A percentile compares a stretch with the other conserved stretches of the same genome.
phyloP scores from a whole-genome alignment of 2,113 vertebrate genomes.

The Oryzias curvinotus region DNA sequence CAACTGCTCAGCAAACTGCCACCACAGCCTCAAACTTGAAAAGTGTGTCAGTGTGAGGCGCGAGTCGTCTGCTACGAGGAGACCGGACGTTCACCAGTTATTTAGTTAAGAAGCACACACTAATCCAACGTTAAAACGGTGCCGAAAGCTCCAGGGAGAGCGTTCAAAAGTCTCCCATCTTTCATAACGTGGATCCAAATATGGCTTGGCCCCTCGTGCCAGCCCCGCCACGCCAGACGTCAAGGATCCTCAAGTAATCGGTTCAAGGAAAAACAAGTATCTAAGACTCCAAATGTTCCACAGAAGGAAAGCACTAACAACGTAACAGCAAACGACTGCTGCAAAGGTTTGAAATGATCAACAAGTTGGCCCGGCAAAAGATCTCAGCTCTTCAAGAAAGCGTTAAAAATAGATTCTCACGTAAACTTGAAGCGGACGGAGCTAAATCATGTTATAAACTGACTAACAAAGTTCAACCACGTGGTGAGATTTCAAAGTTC shows the following conservation, averaged over 20 bases:
- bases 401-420: not conserved
- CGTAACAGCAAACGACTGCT: constrained; percentile 6
- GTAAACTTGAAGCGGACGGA: constrained; percentile 15
- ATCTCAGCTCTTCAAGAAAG: not conserved
- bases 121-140: constrained; percentile 32
- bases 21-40: constrained; percentile 38
- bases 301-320: constrained; percentile 17
- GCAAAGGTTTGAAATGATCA: not conserved
- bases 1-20: constrained; percentile 11
- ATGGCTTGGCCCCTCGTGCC: constrained; percentile 21
- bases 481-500: constrained; percentile 1
- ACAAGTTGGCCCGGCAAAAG: too few relatives aligned
- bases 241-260: constrained; percentile 43
- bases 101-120: constrained; percentile 29
- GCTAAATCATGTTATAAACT: constrained; percentile 14
- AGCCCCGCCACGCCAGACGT: constrained; percentile 32
- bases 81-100: constrained; percentile 42
- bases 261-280: constrained; percentile 37
- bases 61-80: constrained; percentile 29
- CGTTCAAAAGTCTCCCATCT: constrained; percentile 41
- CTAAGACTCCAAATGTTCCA: constrained; percentile 30
- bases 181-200: constrained; percentile 44
- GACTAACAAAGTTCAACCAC: constrained; percentile 5
- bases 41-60: constrained; percentile 42
- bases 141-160: constrained; percentile 10